Conservation (phyloP, 2,888 invertebrate genomes). For the Luffia ferchaultella region DNA sequence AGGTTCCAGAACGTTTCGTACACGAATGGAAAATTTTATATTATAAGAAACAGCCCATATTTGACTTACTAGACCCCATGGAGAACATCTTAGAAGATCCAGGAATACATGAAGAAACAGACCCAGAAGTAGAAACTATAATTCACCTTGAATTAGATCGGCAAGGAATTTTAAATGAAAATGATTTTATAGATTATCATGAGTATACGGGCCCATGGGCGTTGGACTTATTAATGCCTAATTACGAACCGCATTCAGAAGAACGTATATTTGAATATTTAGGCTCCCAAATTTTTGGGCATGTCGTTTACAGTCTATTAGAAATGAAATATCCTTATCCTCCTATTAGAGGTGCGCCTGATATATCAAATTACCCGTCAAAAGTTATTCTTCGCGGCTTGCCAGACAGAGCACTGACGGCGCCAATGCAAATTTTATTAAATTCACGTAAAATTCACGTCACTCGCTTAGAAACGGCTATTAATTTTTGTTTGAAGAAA, state of each 20-base stretch:
- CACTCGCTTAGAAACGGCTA: constrained; percentile 53
- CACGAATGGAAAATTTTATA: constrained; percentile 67
- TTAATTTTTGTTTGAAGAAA: constrained; percentile 63
- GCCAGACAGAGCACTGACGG: constrained; percentile 39
- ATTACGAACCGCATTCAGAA: constrained; percentile 43
- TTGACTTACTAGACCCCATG: constrained; percentile 48
- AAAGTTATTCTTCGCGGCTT: constrained; percentile 50
- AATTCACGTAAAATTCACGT: constrained; percentile 41
- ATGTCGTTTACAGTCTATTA: constrained; percentile 59
- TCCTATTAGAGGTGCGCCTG: constrained; percentile 31
- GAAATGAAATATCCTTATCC: constrained; percentile 54
- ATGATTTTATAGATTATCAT: constrained; percentile 66
- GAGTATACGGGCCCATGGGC: constrained; percentile 61
- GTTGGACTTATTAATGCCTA: constrained; percentile 44
- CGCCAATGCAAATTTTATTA: constrained; percentile 47
- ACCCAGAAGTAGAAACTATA: constrained; percentile 43
- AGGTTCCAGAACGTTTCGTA: constrained; percentile 52
- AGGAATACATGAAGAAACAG: constrained; percentile 27
- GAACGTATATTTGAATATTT: constrained; percentile 39
- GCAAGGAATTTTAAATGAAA: constrained; percentile 59
- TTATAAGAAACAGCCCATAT: constrained; percentile 59
- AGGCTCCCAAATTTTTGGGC: constrained; percentile 52
- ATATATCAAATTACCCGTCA: constrained; percentile 37
- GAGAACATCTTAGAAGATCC: constrained; percentile 39
- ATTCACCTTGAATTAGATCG: constrained; percentile 53